Evolutionary conservation across 2,797 vertebrate species (phyloP), one percentile per base, ranked within the genome.

Genomic region (Scomberomorus guttatus): DNA sequence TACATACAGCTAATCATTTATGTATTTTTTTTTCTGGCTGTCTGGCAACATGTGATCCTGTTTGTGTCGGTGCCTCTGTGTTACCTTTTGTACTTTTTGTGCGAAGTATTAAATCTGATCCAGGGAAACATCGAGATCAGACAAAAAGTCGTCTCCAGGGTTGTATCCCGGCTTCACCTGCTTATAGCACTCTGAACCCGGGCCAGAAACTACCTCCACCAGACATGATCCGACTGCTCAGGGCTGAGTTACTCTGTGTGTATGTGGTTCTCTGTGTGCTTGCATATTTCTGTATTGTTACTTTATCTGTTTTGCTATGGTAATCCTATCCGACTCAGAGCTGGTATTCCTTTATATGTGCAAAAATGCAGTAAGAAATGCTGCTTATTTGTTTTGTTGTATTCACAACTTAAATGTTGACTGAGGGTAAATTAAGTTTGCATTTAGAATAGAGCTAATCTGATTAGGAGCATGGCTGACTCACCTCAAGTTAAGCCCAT

Each of bases 201-300:
- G 65, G 58, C 79, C 65, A 80, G 64, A 10, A 32, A 14, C 44
- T 12, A 22, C 60, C 6, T 67, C 79, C 29, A 54, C 42, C 60
- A 67, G 75, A 81, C 77, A 64, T 71, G 60, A 72, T 61, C 46
- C 32, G 78, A 74, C 65, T 73, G 64, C 55, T 79, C 58, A 65
- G 54, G 54, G 64, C 69, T 77, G 39, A 72, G 71, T 75, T 17
- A 13, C 51, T 46, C 68, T 37, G 37, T 42, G 39, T 42, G 13
- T 42, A 42, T 42, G 39, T 42, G 39, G 3, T 42, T 42, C 13
- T 3, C 42, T 39, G 39, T 62, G n/a, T 37, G 11, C 37, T 25
- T 69, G 61, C 61, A 42, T 54, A 58, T 55, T 27, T 58, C 15
- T 20, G 8, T 22, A 39, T 63, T 56, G 12, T 61, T 70, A 27